Evolutionary conservation across 2,888 invertebrate genomes (phyloP), one percentile per base, ranked within the genome.

Genomic region (Xiphydria camelus): DNA sequence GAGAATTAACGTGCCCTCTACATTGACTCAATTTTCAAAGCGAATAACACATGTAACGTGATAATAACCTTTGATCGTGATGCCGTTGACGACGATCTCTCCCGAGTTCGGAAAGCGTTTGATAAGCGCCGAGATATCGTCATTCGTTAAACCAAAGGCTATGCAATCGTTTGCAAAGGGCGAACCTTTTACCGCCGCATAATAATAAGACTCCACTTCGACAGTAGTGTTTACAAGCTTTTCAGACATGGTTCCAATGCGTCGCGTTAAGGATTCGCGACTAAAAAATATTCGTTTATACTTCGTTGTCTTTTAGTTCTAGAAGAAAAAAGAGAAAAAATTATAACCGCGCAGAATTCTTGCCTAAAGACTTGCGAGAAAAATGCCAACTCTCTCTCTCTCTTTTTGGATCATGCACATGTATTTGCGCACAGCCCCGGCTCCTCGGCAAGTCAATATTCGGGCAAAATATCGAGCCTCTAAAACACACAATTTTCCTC

Each of bases 121-220:
- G 20, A 81, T 78, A 33, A 91, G 70, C 2, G 89, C 90, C 64
- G 80, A 80, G 34, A 82, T 76, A 77, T 91, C 91, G 49, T 85
- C 85, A 39, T 79, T 76, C 63, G 83, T 84, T 55, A 91, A 76
- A 43, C 91, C 91, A 78, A 91, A 91, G 22, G 87, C 86, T 49
- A 85, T 81, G 73, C 86, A 85, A 66, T 89, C 88, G 53, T 77
- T 75, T 52, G 89, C 84, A 78, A 89, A 86, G 46, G 91, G 76
- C 3, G 89, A 90, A 23, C 87, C 91, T 76, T 89, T 91, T 35
- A 91, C 84, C 49, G 87, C 89, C 61, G 88, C 79, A 75, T 91
- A 91, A 49, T 84, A 83, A 70, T 80, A 85, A 58, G 79, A 82
- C 55, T 84, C 85, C 47, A 58, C 69, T 44, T 72, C 73, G 44